Evolutionary conservation across 2,888 invertebrate genomes (phyloP).

Genomic region (Acanthosepion esculentum): DNA sequence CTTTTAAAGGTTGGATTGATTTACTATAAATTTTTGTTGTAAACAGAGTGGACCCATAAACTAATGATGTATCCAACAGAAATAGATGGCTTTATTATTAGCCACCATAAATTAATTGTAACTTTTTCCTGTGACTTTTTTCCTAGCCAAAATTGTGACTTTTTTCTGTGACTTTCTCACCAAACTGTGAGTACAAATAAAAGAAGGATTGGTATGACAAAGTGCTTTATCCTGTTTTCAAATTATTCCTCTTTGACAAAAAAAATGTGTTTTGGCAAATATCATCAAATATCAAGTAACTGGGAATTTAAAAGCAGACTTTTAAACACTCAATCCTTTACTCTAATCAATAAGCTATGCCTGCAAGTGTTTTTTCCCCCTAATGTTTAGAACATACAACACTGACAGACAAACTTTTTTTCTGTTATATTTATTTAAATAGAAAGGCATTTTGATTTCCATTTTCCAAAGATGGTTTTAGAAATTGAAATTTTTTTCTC

Average conservation of each 20-base stretch:
- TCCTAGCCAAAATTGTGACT: too few relatives aligned
- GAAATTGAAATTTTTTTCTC: background rate
- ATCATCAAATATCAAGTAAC: background rate
- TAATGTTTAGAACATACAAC: background rate
- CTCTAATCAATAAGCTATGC: background rate
- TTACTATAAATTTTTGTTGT: too few relatives aligned
- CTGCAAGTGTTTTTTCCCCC: background rate
- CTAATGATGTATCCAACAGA: too few relatives aligned
- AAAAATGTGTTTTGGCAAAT: background rate
- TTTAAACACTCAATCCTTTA: background rate
- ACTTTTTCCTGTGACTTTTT: too few relatives aligned
- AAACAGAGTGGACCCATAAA: too few relatives aligned
- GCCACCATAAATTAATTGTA: too few relatives aligned
- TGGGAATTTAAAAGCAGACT: background rate
- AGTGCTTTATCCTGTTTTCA: background rate
- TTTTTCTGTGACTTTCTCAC: too few relatives aligned
- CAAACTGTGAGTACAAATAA: background rate
- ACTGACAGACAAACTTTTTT: background rate
- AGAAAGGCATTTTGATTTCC: background rate
- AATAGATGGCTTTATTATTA: too few relatives aligned
- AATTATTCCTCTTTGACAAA: background rate
- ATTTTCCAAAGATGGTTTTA: background rate
- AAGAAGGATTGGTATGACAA: background rate
- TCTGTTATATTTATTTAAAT: background rate
- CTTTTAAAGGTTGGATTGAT: too few relatives aligned